Conservation (phyloP, 1,140 invertebrate genomes). For the Laodelphax striatellus region DNA sequence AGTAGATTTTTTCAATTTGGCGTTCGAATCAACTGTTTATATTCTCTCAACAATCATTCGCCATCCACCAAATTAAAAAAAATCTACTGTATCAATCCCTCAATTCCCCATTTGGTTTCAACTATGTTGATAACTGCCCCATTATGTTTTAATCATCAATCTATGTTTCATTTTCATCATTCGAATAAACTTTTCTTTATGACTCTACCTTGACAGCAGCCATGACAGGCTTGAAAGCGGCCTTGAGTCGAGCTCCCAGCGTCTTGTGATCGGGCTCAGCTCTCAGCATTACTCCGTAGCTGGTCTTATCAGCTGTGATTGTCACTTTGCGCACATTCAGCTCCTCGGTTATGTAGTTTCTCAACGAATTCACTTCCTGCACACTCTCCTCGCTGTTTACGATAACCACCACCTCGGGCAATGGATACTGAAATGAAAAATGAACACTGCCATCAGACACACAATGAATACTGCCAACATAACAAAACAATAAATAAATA, state of each 20-base stretch:
- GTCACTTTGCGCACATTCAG: constrained; percentile 86
- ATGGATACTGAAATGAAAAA: constrained; percentile 75
- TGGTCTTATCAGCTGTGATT: constrained; percentile 81
- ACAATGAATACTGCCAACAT: constrained; percentile 64
- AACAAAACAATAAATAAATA: constrained; percentile 1
- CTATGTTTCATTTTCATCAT: too few relatives aligned
- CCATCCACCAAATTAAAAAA: too few relatives aligned
- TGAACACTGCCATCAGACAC: too few relatives aligned
- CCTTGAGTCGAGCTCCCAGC: constrained; percentile 78
- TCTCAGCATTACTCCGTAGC: constrained; percentile 84
- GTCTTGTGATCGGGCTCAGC: constrained; percentile 86
- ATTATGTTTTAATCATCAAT: too few relatives aligned
- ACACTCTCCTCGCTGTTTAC: constrained; percentile 71
- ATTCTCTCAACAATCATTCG: too few relatives aligned
- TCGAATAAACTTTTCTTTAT: too few relatives aligned
- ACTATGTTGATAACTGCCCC: too few relatives aligned
- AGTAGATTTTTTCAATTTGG: too few relatives aligned
- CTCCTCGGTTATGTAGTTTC: constrained; percentile 86
- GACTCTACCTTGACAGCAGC: constrained; percentile 64
- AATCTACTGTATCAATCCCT: too few relatives aligned
- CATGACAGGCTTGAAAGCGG: constrained; percentile 78
- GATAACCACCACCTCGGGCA: constrained; percentile 92
- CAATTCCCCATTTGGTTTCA: too few relatives aligned
- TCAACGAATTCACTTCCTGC: constrained; percentile 66
- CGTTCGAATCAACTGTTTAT: too few relatives aligned